Evolutionary conservation across 1,140 invertebrate genomes (phyloP).

Genomic region (Pseudomyrmex cubaensis): DNA sequence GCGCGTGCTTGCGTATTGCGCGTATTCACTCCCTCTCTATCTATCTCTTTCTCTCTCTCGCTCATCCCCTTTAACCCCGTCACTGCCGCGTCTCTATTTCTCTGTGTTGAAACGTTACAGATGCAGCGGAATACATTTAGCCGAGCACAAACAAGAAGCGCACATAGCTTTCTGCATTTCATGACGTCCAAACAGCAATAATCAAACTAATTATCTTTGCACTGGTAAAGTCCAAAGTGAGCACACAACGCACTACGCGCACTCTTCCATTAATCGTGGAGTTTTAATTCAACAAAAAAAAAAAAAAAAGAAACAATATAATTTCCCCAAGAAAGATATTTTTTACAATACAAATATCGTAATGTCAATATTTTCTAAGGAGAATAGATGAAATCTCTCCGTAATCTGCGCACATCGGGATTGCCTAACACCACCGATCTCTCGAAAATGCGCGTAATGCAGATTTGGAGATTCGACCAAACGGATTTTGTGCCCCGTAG

Average conservation of each 20-base stretch:
- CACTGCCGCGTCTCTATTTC: conserved; percentile 57
- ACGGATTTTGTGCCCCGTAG: conserved; percentile 76
- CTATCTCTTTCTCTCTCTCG: conserved; percentile 7
- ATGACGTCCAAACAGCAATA: conserved; percentile 56
- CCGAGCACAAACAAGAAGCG: conserved; percentile 63
- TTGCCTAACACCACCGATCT: conserved; percentile 50
- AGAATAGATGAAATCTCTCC: neutral
- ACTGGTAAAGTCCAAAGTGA: conserved; percentile 38
- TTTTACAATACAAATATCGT: neutral
- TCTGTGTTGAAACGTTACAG: conserved; percentile 68
- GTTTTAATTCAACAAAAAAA: neutral
- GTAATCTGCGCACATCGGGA: conserved; percentile 7
- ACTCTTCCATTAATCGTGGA: conserved; percentile 27
- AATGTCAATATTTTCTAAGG: neutral
- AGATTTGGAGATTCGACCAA: conserved; percentile 72
- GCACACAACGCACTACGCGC: neutral
- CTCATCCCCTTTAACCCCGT: conserved; percentile 46
- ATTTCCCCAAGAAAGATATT: neutral
- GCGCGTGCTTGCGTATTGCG: conserved; percentile 67
- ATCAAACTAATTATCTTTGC: conserved; percentile 61
- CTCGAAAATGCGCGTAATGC: conserved; percentile 70
- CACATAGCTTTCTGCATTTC: conserved; percentile 66
- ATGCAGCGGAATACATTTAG: conserved; percentile 66
- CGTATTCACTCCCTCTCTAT: conserved; percentile 9
- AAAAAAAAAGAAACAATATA: too few relatives aligned